Conservation (phyloP, 2,888 invertebrate species). For the Caenorhabditis sp. region DNA sequence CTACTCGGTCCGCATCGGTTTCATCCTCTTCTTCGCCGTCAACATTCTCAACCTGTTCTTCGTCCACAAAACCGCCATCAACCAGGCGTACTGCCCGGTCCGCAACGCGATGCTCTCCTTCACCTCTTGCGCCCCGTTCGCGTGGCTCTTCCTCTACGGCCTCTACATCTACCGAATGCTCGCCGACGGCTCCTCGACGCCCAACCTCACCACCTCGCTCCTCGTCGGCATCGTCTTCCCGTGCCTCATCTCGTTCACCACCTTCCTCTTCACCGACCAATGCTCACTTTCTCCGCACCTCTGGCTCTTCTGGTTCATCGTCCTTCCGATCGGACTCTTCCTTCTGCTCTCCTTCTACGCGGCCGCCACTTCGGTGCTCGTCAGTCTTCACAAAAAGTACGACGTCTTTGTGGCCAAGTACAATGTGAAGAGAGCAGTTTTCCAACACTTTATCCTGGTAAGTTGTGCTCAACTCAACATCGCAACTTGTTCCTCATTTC, state of each 20-base stretch:
- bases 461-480: neutral
- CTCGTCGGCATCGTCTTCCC: slow-evolving; percentile 73
- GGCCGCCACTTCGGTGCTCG: slow-evolving; percentile 71
- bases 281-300: slow-evolving; percentile 65
- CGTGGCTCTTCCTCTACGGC: slow-evolving; percentile 76
- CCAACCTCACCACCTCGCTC: slow-evolving; percentile 66
- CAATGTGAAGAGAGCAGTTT: slow-evolving; percentile 65
- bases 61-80: slow-evolving; percentile 68
- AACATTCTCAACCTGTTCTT: slow-evolving; percentile 69
- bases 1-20: slow-evolving; percentile 64
- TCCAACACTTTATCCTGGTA: slow-evolving; percentile 72
- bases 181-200: slow-evolving; percentile 65
- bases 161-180: slow-evolving; percentile 70
- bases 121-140: slow-evolving; percentile 69
- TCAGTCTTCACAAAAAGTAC: slow-evolving; percentile 75
- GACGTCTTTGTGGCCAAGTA: slow-evolving; percentile 70
- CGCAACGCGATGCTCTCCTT: slow-evolving; percentile 74
- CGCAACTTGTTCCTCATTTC: neutral
- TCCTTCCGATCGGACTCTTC: slow-evolving; percentile 71
- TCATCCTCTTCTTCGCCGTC: slow-evolving; percentile 72
- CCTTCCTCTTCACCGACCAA: slow-evolving; percentile 66
- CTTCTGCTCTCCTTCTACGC: slow-evolving; percentile 75
- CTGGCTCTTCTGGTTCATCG: slow-evolving; percentile 73
- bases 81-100: slow-evolving; percentile 72
- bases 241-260: slow-evolving; percentile 61